Evolutionary conservation across 2,888 invertebrate genomes (phyloP).

Genomic region (Hirtodrosophila trivittata): DNA sequence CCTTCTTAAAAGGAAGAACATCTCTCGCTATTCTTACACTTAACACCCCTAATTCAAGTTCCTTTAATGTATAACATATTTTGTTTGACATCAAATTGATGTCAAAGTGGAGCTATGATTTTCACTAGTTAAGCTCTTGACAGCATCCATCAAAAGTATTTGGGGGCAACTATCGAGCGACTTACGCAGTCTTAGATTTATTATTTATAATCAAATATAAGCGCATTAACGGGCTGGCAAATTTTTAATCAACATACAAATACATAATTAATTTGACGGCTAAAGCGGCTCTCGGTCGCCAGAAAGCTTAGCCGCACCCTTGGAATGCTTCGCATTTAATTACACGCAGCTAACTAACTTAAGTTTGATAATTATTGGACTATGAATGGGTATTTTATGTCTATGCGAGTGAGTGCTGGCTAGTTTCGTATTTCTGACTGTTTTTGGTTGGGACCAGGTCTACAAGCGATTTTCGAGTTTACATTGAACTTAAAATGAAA

Average conservation of each 20-base stretch:
- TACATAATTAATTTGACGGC: conserved; percentile 49
- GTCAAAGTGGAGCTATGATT: background rate
- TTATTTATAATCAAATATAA: conserved; percentile 52
- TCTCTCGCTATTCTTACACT: too few species aligned
- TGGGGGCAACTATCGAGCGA: conserved; percentile 14
- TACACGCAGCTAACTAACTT: conserved; percentile 25
- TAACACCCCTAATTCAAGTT: too few species aligned
- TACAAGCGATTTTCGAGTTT: conserved; percentile 39
- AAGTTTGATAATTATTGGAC: conserved; percentile 64
- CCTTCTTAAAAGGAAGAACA: too few species aligned
- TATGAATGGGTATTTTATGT: conserved; percentile 44
- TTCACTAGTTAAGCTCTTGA: conserved; percentile 8
- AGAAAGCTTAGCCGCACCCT: conserved; percentile 29
- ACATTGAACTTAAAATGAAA: conserved; percentile 65
- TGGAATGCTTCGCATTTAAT: conserved; percentile 54
- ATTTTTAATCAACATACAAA: conserved; percentile 48
- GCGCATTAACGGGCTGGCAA: conserved; percentile 15
- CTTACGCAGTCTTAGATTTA: conserved; percentile 39
- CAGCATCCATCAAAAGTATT: conserved; percentile 19
- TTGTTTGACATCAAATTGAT: too few species aligned
- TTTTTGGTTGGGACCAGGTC: conserved; percentile 24
- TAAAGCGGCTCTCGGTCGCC: conserved; percentile 4
- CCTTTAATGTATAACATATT: too few species aligned
- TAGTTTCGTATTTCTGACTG: conserved; percentile 22
- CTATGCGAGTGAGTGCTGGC: conserved; percentile 7